Percentiles rank a stretch among this genome's conserved stretches.
Evolutionary conservation across 53 echinoderm and acorn worm genomes (phyloP).

Genomic region (Glandiceps talaboti): DNA sequence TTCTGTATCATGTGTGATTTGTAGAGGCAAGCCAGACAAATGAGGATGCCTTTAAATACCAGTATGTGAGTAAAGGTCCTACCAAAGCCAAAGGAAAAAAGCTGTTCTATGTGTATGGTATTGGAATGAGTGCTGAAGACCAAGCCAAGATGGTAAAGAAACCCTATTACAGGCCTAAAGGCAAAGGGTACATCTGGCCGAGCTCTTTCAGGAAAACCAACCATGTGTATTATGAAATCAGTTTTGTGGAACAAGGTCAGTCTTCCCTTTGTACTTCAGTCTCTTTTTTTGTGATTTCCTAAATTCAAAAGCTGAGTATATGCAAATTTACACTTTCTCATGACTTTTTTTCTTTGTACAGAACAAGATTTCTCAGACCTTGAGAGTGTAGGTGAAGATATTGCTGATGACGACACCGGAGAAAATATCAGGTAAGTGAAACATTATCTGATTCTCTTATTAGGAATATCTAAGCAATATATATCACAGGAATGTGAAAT

Average conservation of each 20-base stretch:
- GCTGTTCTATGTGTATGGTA: conserved; percentile 88
- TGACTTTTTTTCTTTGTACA: background rate
- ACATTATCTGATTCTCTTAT: too few species aligned
- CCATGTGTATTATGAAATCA: conserved; percentile 81
- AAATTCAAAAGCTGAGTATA: background rate
- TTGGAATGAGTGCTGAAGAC: conserved; percentile 68
- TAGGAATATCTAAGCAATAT: too few species aligned
- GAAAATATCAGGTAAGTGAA: conserved; percentile 69
- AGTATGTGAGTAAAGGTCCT: conserved; percentile 71
- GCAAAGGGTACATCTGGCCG: conserved; percentile 92
- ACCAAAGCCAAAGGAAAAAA: conserved; percentile 52
- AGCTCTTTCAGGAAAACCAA: conserved; percentile 84
- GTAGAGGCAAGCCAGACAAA: conserved; percentile 55
- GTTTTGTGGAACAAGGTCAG: conserved; percentile 67
- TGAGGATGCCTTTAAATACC: conserved; percentile 59
- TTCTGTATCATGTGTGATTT: background rate
- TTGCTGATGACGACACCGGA: conserved; percentile 31
- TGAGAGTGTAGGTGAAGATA: conserved; percentile 80
- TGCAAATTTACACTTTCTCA: background rate
- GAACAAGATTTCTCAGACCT: conserved; percentile 30
- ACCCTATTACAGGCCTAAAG: conserved; percentile 73
- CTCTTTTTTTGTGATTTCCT: too few species aligned
- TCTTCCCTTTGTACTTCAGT: too few species aligned
- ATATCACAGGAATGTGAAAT: too few species aligned
- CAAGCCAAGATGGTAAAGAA: conserved; percentile 45